phyloP scores from a whole-genome alignment of 2,888 invertebrate genomes.

The Pseudococcus jackbeardsleyi region DNA sequence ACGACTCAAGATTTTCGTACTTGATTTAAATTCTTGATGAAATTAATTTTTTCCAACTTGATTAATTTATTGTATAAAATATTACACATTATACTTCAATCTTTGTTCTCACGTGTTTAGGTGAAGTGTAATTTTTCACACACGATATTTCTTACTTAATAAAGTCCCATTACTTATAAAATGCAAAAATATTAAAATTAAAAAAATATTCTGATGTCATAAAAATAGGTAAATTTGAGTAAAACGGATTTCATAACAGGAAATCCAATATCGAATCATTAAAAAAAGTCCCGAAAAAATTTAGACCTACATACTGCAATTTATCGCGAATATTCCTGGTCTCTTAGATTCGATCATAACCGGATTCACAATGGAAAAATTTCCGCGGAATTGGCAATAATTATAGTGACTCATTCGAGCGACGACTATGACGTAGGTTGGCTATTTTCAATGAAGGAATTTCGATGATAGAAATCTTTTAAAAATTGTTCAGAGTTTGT shows the following conservation, averaged over 20 bases:
- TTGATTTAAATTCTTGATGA: no score
- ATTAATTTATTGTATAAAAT: no score
- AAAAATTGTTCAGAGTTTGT: neutral
- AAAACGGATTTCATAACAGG: neutral
- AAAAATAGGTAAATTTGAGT: no score
- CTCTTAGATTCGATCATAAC: neutral
- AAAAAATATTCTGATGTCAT: no score
- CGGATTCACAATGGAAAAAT: conserved; percentile 4
- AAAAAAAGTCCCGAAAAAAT: neutral
- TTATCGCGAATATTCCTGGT: neutral
- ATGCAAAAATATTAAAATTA: neutral
- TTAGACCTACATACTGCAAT: neutral
- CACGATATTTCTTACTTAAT: no score
- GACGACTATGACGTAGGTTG: neutral
- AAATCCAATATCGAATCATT: neutral
- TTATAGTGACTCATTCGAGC: neutral
- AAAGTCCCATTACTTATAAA: neutral
- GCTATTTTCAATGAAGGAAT: neutral
- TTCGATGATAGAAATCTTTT: neutral
- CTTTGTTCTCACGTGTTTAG: neutral
- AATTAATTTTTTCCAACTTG: no score
- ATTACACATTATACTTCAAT: neutral
- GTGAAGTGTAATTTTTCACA: neutral
- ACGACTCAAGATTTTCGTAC: neutral
- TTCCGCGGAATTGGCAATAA: neutral